Evolutionary conservation across 2,113 vertebrate genomes (phyloP), one percentile per base, ranked within the genome.

Genomic region (Cygnus atratus): DNA sequence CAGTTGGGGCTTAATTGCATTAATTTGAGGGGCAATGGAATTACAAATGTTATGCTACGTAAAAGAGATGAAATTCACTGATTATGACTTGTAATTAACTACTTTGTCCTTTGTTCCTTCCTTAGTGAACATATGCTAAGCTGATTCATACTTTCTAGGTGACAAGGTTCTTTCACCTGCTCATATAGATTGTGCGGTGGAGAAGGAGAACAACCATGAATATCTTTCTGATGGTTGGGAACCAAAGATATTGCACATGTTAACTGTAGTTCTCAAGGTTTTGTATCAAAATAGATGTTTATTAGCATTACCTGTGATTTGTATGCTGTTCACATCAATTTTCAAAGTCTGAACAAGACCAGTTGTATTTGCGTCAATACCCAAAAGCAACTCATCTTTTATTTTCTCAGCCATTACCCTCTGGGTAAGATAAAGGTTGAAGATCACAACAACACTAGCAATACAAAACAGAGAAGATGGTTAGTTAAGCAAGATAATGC

Each of bases 281-380:
- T 95, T 92, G 84, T 89, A 87, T 24, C 93, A 82, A 84, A 59
- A 41, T 83, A 58, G 92, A 91, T 48, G 12, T 46, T 67, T 61
- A 68, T 52, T 84, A 61, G 20, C 48, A 72, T 97, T 98, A 98
- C 98, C 98, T 98, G 93, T 94, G 85, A 98, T 85, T 93, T 97
- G 43, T 92, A 98, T 93, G 97, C 98, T 98, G 95, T 92, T 96
- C 71, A 95, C 82, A 96, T 98, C 98, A 94, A 98, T 95, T 88
- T 84, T 97, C 78, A 98, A 90, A 82, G 65, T 93, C 84, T 93
- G 63, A 10, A 93, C 89, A 88, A 97, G 92, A 66, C 88, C 85
- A 86, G 93, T 93, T 89, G 91, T 95, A 85, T 97, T 97, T 91
- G 90, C 20, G 35, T 79, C 89, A 87, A 97, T 94, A 73, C 97